phyloP scores from a whole-genome alignment of 1,140 invertebrate genomes.

The Caenorhabditis latens region DNA sequence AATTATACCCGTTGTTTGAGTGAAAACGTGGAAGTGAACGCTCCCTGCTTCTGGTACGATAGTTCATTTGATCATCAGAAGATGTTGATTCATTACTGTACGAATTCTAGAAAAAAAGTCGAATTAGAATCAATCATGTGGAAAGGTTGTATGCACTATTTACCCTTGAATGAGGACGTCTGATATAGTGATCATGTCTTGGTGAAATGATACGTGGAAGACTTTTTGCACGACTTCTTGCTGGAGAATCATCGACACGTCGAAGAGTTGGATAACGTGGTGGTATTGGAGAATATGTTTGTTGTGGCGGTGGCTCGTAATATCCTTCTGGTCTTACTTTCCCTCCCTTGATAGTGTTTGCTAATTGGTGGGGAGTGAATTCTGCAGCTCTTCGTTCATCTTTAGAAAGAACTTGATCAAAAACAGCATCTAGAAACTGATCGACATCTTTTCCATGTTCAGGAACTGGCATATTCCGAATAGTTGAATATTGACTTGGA shows the following conservation, averaged over 20 bases:
- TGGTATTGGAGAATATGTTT: not conserved
- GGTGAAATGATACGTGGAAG: constrained; percentile 54
- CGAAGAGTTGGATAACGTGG: not conserved
- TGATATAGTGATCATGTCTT: constrained; percentile 2
- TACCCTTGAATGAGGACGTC: constrained; percentile 25
- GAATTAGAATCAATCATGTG: not conserved
- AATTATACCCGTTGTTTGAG: constrained; percentile 31
- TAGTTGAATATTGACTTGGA: constrained; percentile 59
- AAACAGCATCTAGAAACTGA: constrained; percentile 63
- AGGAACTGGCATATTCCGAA: constrained; percentile 62
- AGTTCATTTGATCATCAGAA: constrained; percentile 34
- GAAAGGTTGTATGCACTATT: not conserved
- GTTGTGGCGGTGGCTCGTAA: constrained; percentile 43
- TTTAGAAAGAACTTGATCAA: constrained; percentile 48
- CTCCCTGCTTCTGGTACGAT: not conserved
- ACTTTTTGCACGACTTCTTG: constrained; percentile 53
- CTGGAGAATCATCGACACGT: constrained; percentile 15
- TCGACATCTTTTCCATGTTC: constrained; percentile 61
- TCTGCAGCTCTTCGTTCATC: constrained; percentile 33
- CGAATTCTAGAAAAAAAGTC: constrained; percentile 25
- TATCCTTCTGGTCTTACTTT: constrained; percentile 24
- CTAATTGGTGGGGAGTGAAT: constrained; percentile 7
- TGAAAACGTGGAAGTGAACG: constrained; percentile 46
- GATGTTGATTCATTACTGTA: constrained; percentile 49
- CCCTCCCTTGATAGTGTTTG: constrained; percentile 49